phyloP scores from a whole-genome alignment of 2,797 vertebrate genomes.

The Molothrus ater region DNA sequence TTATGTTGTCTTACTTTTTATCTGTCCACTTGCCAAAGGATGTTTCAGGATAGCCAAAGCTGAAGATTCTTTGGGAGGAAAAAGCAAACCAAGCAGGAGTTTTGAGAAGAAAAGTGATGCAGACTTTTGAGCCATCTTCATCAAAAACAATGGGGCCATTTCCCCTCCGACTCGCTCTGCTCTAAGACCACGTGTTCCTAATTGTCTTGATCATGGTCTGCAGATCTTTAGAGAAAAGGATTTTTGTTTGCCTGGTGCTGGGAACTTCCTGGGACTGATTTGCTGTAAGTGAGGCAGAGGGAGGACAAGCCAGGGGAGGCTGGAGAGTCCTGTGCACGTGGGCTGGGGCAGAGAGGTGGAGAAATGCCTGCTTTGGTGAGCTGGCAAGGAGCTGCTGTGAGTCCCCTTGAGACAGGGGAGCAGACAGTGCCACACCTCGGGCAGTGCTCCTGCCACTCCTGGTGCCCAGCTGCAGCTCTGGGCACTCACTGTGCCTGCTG shows the following conservation, averaged over 20 bases:
- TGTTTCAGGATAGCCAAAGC: neutral
- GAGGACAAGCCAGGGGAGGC: neutral
- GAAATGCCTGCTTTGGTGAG: fast-evolving
- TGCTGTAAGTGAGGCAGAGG: neutral
- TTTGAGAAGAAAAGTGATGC: neutral
- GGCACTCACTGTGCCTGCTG: fast-evolving
- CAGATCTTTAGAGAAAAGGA: neutral
- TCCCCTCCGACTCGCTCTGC: neutral
- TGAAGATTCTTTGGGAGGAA: neutral
- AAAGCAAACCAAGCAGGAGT: neutral
- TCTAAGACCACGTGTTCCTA: neutral
- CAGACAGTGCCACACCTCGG: neutral
- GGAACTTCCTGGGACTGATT: neutral
- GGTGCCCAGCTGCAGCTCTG: neutral
- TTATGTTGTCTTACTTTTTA: neutral
- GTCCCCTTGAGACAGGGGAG: neutral
- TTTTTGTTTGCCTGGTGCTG: neutral
- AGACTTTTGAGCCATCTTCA: neutral
- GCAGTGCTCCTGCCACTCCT: fast-evolving
- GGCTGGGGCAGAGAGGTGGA: neutral
- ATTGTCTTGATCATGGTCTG: neutral
- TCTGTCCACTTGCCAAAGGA: neutral
- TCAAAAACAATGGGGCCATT: fast-evolving
- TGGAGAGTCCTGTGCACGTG: neutral
- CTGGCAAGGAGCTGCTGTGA: neutral